phyloP scores from a whole-genome alignment of 2,888 invertebrate genomes.

The Chrysina gloriosa region DNA sequence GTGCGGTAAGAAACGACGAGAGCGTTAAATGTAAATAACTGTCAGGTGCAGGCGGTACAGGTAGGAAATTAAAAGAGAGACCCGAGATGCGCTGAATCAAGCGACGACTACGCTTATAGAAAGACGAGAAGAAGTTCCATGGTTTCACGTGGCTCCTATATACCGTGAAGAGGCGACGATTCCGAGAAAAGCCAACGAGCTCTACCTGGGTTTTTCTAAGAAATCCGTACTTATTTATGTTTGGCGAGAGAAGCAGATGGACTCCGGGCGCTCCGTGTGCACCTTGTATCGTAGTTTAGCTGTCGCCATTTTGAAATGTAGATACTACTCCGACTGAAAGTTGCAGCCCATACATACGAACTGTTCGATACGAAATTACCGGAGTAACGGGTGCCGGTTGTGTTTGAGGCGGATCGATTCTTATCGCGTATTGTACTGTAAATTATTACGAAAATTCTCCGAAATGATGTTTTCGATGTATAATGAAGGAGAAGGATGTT shows the following conservation, averaged over 20 bases:
- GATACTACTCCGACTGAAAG: too few species aligned
- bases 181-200: conserved; percentile 48
- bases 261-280: too few species aligned
- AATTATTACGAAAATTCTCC: too few species aligned
- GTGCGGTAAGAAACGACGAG: background rate
- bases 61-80: conserved; percentile 36
- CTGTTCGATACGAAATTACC: background rate
- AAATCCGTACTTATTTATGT: conserved; percentile 45
- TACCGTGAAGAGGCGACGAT: conserved; percentile 40
- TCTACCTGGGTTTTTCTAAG: conserved; percentile 49
- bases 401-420: too few species aligned
- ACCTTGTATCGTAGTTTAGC: too few species aligned
- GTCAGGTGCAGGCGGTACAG: conserved; percentile 40
- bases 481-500: too few species aligned
- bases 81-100: conserved; percentile 12
- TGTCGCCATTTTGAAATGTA: too few species aligned
- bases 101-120: background rate
- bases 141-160: conserved; percentile 27
- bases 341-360: too few species aligned
- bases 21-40: conserved; percentile 35
- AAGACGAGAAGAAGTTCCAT: background rate
- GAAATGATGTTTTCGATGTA: too few species aligned
- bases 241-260: conserved; percentile 43
- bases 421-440: too few species aligned
- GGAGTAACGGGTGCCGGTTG: background rate